Evolutionary conservation across 2,113 vertebrate species (phyloP), one percentile per base, ranked within the genome.

Genomic region (Rhinogobius similis): DNA sequence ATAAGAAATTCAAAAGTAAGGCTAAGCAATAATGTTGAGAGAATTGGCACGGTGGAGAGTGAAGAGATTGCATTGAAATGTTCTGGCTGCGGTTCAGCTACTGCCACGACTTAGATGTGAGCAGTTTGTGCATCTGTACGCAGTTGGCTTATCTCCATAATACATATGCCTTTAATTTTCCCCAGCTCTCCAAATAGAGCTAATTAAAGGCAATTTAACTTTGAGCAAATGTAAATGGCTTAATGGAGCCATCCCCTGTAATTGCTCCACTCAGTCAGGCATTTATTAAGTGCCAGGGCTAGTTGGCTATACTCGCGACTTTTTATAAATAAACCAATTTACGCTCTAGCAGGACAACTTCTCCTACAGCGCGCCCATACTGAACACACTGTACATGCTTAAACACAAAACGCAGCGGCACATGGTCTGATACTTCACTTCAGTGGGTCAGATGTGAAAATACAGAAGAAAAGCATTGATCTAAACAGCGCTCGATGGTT

Each of bases 131-230:
- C 13, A 39, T 75, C 56, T 36, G 18, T 27, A 43, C 61, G 56
- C 69, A 82, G 68, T 66, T 78, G 82, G 68, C 36, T 73, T 67
- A 73, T 81, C 80, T 72, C 39, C 77, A 67, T 77, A 73, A 75
- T 68, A 69, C 58, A 70, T 63, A 67, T 69, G 68, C 62, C 9
- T 80, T 82, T 76, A 77, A 76, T 85, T 78, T 69, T 76, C 56
- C 73, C 58, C 73, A 80, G 72, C 62, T 78, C 79, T 75, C 71
- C 62, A 80, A 83, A 87, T 67, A 73, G 73, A 83, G 68, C 62
- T 73, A 83, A 88, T 84, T 77, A 84, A 78, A 86, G 71, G 72
- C 79, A 84, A 89, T 81, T 79, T 77, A 87, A 83, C 73, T 73
- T 72, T 76, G 43, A 79, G 68, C 53, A 75, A 83, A 87, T 85